Conservation (phyloP, 2,888 invertebrate species). For the Aphodius granarius region DNA sequence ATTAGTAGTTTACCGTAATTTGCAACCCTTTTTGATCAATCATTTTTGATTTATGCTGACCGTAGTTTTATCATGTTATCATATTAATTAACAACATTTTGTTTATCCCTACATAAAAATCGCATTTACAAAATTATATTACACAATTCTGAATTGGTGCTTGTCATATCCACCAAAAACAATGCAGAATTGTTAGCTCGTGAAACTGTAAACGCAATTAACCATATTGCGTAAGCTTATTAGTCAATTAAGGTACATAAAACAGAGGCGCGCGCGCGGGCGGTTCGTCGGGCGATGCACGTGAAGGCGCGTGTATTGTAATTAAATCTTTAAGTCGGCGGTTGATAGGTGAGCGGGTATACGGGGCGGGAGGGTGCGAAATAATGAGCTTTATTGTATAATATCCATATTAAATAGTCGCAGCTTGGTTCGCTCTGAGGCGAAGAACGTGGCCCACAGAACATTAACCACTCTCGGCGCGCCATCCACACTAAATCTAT, state of each 20-base stretch:
- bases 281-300: background rate
- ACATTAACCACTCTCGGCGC: background rate
- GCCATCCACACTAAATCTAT: slow-evolving; percentile 22
- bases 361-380: background rate
- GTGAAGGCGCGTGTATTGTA: background rate
- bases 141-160: no score
- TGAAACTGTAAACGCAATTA: background rate
- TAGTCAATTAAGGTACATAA: background rate
- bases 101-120: no score
- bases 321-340: background rate
- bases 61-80: no score
- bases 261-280: background rate
- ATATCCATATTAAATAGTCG: background rate
- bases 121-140: no score
- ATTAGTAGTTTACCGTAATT: no score
- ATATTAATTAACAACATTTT: no score
- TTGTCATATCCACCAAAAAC: background rate
- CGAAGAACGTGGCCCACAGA: slow-evolving; percentile 1
- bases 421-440: background rate
- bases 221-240: background rate
- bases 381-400: slow-evolving; percentile 2
- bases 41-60: no score
- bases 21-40: no score
- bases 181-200: background rate
- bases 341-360: background rate